Conservation (phyloP, 1,140 invertebrate genomes). For the Zaprionus camerounensis region DNA sequence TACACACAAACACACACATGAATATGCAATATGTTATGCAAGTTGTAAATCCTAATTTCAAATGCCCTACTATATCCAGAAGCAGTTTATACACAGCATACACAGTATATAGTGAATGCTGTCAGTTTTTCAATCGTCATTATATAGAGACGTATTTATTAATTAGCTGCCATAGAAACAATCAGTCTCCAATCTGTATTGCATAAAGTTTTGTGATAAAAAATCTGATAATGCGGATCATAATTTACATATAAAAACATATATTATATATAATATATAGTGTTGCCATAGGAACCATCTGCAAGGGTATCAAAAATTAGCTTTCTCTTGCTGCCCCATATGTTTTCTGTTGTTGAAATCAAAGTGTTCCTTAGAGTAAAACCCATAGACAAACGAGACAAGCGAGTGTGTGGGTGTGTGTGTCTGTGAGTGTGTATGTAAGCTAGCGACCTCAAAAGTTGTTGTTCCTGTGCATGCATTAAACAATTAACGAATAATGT, state of each 20-base stretch:
- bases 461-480: slow-evolving; percentile 44
- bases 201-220: slow-evolving; percentile 26
- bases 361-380: slow-evolving; percentile 28
- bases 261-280: slow-evolving; percentile 5
- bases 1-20: neutral
- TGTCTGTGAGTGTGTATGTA: slow-evolving; percentile 9
- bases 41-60: neutral
- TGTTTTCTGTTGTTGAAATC: slow-evolving; percentile 25
- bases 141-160: neutral
- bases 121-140: neutral
- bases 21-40: neutral
- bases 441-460: slow-evolving; percentile 45
- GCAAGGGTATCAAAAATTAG: slow-evolving; percentile 6
- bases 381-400: neutral
- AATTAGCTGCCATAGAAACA: slow-evolving; percentile 13
- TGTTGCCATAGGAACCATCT: slow-evolving; percentile 17
- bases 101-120: neutral
- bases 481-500: slow-evolving; percentile 12
- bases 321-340: slow-evolving; percentile 6
- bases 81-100: neutral
- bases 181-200: slow-evolving; percentile 13
- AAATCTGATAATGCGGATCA: slow-evolving; percentile 1
- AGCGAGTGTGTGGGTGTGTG: no score
- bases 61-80: neutral
- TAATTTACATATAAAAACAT: neutral